Percentiles rank a stretch among this genome's conserved stretches.
Evolutionary conservation across 2,888 invertebrate species (phyloP).

Genomic region (Rhyacophila evoluta): DNA sequence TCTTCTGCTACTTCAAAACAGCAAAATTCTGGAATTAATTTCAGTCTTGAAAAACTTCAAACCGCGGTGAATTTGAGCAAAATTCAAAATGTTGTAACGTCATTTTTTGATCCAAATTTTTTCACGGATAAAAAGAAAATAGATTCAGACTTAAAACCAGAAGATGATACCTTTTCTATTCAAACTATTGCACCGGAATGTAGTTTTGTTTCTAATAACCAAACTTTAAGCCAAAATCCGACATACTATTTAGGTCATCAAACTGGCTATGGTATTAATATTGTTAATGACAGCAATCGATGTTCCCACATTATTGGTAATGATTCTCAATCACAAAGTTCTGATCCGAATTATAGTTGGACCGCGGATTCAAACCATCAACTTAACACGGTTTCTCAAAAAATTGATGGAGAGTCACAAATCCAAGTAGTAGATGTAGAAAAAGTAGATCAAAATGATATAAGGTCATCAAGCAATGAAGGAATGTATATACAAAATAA

Average conservation of each 20-base stretch:
- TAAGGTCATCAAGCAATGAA: background rate
- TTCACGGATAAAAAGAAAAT: conserved; percentile 35
- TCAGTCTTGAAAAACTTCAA: conserved; percentile 38
- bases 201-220: background rate
- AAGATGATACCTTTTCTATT: conserved; percentile 11
- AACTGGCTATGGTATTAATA: background rate
- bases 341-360: background rate
- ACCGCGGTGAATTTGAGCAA: conserved; percentile 65
- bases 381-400: background rate
- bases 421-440: too few relatives aligned
- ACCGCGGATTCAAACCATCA: background rate
- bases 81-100: conserved; percentile 66
- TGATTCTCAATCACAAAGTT: background rate
- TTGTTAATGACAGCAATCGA: background rate
- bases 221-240: background rate
- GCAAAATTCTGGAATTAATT: background rate
- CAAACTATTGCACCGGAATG: conserved; percentile 11
- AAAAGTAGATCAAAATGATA: background rate
- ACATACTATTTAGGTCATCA: background rate
- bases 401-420: background rate
- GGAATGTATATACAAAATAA: too few relatives aligned
- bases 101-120: conserved; percentile 64
- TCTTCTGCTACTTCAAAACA: background rate
- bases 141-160: background rate
- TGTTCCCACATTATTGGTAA: background rate